Conservation (phyloP, 2,113 vertebrate species). For the Ammodramus savannarum region DNA sequence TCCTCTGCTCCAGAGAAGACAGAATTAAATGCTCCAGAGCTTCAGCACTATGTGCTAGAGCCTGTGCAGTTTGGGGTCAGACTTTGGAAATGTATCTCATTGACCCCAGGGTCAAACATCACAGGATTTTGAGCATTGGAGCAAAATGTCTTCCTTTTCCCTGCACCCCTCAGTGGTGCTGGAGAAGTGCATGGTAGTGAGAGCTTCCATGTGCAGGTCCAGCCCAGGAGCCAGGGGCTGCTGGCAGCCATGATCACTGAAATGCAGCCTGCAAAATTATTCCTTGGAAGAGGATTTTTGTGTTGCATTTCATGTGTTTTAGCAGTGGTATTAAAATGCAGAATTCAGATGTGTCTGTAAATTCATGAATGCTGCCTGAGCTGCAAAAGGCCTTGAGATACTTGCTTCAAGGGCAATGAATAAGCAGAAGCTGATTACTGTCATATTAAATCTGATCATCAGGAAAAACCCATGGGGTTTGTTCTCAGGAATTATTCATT, state of each 20-base stretch:
- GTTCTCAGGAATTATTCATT: constrained; percentile 18
- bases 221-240: neutral
- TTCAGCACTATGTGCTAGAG: neutral
- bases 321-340: neutral
- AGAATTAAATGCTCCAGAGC: neutral
- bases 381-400: constrained; percentile 1
- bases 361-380: neutral
- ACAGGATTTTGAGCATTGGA: neutral
- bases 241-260: neutral
- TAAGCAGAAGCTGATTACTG: constrained; percentile 43
- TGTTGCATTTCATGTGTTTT: neutral
- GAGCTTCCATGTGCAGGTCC: neutral
- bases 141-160: neutral
- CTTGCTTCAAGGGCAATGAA: constrained; percentile 1
- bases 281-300: neutral
- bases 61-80: neutral
- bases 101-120: neutral
- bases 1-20: neutral
- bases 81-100: neutral
- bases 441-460: constrained; percentile 45
- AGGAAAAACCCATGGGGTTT: constrained; percentile 4
- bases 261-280: neutral
- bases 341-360: neutral
- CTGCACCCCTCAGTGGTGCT: neutral
- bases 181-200: neutral